Conservation (phyloP, 2,113 vertebrate genomes). For the Phylloscopus trochiloides region DNA sequence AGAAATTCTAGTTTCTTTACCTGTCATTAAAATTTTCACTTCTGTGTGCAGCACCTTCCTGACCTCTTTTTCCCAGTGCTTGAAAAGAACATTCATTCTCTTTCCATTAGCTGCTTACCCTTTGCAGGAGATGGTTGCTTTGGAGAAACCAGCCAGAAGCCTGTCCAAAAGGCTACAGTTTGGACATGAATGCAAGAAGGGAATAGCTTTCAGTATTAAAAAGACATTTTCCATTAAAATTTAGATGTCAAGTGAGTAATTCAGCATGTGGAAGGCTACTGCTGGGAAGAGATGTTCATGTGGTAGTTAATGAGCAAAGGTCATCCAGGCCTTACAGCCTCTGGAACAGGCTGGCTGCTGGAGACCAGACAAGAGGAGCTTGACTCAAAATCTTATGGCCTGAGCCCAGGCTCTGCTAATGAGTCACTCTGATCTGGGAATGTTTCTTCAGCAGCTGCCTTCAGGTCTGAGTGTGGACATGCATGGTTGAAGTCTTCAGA, state of each 20-base stretch:
- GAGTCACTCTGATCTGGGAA: conserved; percentile 32
- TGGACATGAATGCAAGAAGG: neutral
- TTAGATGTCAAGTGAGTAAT: conserved; percentile 24
- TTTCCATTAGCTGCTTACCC: neutral
- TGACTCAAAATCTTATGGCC: neutral
- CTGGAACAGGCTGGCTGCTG: neutral
- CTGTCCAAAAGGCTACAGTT: neutral
- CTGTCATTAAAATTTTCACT: neutral
- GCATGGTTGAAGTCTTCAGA: neutral
- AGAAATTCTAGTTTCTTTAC: neutral
- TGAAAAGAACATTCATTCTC: neutral
- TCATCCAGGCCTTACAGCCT: neutral
- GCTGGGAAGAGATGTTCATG: neutral
- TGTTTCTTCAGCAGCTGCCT: neutral
- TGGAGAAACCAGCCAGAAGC: neutral
- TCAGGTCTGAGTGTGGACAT: neutral
- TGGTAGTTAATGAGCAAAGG: neutral
- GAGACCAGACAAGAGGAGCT: neutral
- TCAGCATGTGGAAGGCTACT: conserved; percentile 39
- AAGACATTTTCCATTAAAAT: conserved; percentile 16
- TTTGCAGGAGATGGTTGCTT: neutral
- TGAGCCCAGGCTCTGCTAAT: neutral
- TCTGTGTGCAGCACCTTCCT: neutral
- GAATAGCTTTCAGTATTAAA: neutral
- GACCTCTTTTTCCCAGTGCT: neutral